A percentile compares a stretch with the other conserved stretches of the same genome.
phyloP scores from a whole-genome alignment of 2,113 vertebrate genomes.

The Ictalurus furcatus region DNA sequence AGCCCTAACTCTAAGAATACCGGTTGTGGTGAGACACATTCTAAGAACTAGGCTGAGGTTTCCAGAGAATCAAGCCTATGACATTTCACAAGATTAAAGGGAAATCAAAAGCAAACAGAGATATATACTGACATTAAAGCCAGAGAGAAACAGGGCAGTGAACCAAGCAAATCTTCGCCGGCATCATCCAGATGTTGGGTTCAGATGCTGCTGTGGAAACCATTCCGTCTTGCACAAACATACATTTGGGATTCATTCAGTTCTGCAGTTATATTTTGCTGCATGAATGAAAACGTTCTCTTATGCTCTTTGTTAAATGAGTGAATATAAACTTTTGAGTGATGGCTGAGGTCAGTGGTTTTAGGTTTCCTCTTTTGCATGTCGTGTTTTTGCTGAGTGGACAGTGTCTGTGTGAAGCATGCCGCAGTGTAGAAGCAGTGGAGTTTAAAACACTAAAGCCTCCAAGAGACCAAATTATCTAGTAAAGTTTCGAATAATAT shows the following conservation, averaged over 20 bases:
- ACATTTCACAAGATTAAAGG: slow-evolving; percentile 54
- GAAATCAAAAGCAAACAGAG: slow-evolving; percentile 46
- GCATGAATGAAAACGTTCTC: not conserved
- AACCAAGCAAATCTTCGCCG: not conserved
- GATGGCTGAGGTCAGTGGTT: not conserved
- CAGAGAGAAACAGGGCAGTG: slow-evolving; percentile 17
- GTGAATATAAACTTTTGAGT: not conserved
- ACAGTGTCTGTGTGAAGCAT: slow-evolving; percentile 20
- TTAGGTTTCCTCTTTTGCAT: not conserved
- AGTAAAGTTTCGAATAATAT: not conserved
- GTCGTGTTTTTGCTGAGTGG: slow-evolving; percentile 2
- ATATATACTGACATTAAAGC: not conserved
- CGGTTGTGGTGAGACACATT: slow-evolving; percentile 60
- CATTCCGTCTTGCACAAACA: not conserved
- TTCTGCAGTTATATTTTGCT: not conserved
- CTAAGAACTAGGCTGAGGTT: slow-evolving; percentile 59
- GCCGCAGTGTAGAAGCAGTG: not conserved
- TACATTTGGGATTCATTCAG: not conserved
- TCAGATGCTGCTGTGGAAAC: not conserved
- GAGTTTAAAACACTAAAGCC: not conserved
- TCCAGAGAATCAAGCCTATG: slow-evolving; percentile 49
- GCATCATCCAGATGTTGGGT: not conserved
- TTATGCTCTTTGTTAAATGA: not conserved
- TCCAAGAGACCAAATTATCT: not conserved
- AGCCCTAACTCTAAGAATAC: slow-evolving; percentile 55